Percentiles rank a stretch among this genome's conserved stretches.
Conservation (phyloP, 2,888 invertebrate species). For the Polyommatus iphigenia region DNA sequence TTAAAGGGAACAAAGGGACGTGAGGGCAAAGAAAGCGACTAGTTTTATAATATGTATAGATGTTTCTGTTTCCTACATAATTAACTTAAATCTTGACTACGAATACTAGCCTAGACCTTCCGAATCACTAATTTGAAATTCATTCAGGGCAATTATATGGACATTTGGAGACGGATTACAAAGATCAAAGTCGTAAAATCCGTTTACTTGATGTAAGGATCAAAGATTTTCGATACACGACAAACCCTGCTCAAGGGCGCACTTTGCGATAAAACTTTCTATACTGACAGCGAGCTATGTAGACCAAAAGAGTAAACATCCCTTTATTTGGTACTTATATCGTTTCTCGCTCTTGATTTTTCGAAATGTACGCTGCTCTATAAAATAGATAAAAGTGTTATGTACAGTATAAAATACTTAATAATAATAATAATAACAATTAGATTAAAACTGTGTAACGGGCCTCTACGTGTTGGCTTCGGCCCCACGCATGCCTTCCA, state of each 20-base stretch:
- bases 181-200: conserved; percentile 10
- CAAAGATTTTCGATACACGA: conserved; percentile 15
- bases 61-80: not conserved
- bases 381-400: too few relatives aligned
- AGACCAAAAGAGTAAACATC: not conserved
- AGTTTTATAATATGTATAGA: too few relatives aligned
- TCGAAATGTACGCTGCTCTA: not conserved
- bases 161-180: not conserved
- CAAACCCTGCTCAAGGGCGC: conserved; percentile 1
- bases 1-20: too few relatives aligned
- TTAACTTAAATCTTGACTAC: not conserved
- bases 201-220: not conserved
- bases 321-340: not conserved
- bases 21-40: too few relatives aligned
- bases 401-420: too few relatives aligned
- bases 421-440: too few relatives aligned
- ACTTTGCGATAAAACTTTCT: not conserved
- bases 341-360: not conserved
- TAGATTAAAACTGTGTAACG: too few relatives aligned
- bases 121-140: not conserved
- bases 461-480: too few relatives aligned
- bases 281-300: conserved; percentile 4
- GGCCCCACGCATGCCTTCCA: too few relatives aligned
- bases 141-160: not conserved
- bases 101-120: not conserved